A percentile compares a stretch with the other conserved stretches of the same genome.
These are phyloP conservation scores for Muntiacus reevesi DNA, from an alignment of 2,113 vertebrate genomes.

Conservation along the genomic window DNA sequence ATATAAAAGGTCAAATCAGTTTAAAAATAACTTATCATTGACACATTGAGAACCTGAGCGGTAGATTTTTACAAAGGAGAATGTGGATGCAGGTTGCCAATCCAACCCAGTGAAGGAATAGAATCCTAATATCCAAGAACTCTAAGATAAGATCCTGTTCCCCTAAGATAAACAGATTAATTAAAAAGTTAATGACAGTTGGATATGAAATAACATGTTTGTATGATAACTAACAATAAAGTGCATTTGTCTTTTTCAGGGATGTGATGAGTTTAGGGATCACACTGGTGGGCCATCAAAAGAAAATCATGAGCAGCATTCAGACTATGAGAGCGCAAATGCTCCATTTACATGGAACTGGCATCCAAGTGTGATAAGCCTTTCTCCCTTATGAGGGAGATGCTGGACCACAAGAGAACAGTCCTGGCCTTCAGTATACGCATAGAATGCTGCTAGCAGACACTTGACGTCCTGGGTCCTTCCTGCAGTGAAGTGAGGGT, in stretches of 20 bases:
- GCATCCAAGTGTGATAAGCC: constrained; percentile 95
- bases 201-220: constrained; percentile 36
- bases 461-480: constrained; percentile 84
- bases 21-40: not conserved
- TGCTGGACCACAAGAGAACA: constrained; percentile 81
- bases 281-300: constrained; percentile 98
- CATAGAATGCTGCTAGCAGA: constrained; percentile 87
- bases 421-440: constrained; percentile 84
- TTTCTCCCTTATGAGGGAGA: constrained; percentile 78
- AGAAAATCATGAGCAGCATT: constrained; percentile 99
- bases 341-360: constrained; percentile 97
- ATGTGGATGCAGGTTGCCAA: not conserved
- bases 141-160: not conserved
- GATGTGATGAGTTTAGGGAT: constrained; percentile 99
- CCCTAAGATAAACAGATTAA: not conserved
- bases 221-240: constrained; percentile 41
- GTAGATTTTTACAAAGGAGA: not conserved
- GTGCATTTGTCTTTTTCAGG: constrained; percentile 83
- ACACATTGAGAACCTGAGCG: not conserved
- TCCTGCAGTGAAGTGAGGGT: constrained; percentile 83
- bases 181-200: constrained; percentile 36
- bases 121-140: not conserved
- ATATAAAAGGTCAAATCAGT: not conserved
- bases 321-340: constrained; percentile 99
- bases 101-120: not conserved